A percentile compares a stretch with the other conserved stretches of the same genome.
Evolutionary conservation across 2,888 invertebrate species (phyloP).

Genomic region (Dugesia japonica): DNA sequence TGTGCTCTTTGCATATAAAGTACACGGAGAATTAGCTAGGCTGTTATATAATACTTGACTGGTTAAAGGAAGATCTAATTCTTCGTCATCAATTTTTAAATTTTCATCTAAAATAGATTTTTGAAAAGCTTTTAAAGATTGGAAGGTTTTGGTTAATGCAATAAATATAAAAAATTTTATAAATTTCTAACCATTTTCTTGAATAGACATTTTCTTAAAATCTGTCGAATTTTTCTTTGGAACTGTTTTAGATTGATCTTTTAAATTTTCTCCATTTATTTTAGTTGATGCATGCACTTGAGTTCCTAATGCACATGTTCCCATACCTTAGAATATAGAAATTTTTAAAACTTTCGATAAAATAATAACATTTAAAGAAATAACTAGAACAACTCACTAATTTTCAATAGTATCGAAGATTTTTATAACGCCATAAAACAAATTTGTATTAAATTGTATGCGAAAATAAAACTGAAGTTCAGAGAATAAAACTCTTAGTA

Average conservation of each 20-base stretch:
- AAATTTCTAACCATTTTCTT: background rate
- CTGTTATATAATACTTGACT: conserved; percentile 20
- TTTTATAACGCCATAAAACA: background rate
- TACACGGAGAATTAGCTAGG: background rate
- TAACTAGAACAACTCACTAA: background rate
- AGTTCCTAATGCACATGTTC: conserved; percentile 4
- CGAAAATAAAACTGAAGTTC: background rate
- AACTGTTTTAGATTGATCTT: background rate
- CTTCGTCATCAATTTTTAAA: background rate
- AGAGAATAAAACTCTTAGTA: background rate
- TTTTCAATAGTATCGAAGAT: background rate
- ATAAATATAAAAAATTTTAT: too few relatives aligned
- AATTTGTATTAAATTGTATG: background rate
- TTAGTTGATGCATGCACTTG: background rate
- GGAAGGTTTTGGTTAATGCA: too few relatives aligned
- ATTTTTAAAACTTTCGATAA: too few relatives aligned
- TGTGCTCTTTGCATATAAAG: background rate
- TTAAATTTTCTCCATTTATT: background rate
- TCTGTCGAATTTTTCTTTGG: background rate
- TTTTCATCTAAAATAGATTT: background rate
- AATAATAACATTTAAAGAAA: too few relatives aligned
- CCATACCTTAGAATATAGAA: background rate
- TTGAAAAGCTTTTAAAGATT: background rate
- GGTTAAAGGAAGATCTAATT: conserved; percentile 13
- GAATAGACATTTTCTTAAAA: background rate